phyloP scores from a whole-genome alignment of 2,113 vertebrate species.

The Cynocephalus volans region DNA sequence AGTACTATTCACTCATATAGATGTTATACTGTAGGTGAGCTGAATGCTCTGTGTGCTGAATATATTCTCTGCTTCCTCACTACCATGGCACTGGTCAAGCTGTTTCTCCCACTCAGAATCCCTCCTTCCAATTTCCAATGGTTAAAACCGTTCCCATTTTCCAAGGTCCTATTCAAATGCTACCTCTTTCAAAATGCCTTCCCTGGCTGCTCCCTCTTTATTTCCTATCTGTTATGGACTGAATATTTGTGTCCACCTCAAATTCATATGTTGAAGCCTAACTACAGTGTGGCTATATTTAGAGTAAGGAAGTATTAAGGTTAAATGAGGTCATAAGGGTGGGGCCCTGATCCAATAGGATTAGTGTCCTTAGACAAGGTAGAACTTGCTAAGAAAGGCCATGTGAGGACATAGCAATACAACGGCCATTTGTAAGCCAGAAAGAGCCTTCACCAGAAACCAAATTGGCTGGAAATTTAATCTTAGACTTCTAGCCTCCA shows the following conservation, averaged over 20 bases:
- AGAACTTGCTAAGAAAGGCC: background rate
- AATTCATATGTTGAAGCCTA: background rate
- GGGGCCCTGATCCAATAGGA: background rate
- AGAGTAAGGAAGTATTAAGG: background rate
- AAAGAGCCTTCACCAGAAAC: background rate
- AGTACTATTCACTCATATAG: background rate
- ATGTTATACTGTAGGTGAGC: background rate
- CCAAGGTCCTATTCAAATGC: background rate
- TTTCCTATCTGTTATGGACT: conserved; percentile 7
- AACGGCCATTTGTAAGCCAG: background rate
- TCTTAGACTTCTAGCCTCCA: background rate
- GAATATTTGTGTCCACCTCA: background rate
- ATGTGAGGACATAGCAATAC: background rate
- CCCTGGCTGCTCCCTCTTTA: background rate
- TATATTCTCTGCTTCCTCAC: background rate
- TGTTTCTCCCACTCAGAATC: conserved; percentile 19
- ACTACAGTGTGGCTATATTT: background rate
- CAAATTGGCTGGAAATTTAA: background rate
- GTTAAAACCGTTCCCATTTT: conserved; percentile 35
- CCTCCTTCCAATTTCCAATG: background rate
- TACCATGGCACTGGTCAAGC: background rate
- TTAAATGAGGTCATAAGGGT: background rate
- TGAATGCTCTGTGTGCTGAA: background rate
- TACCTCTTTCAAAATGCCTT: conserved; percentile 41
- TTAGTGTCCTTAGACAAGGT: background rate